Conservation (phyloP, 1,140 invertebrate genomes). For the Drosophila varians region DNA sequence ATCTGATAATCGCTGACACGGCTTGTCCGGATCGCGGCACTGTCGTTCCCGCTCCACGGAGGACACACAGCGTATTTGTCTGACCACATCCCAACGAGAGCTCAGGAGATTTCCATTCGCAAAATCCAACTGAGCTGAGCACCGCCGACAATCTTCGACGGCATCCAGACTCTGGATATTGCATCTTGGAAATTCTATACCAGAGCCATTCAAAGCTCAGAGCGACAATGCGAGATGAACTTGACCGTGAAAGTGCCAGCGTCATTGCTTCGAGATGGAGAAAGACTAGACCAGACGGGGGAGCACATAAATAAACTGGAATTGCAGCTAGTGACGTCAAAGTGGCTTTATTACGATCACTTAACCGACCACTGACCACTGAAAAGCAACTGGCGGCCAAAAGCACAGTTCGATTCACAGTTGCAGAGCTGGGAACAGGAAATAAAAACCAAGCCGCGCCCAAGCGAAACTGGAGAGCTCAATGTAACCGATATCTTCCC, state of each 20-base stretch:
- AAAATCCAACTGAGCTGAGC: conserved; percentile 54
- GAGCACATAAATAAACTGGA: conserved; percentile 42
- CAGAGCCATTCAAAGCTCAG: not conserved
- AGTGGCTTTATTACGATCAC: conserved; percentile 61
- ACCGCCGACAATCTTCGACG: conserved; percentile 17
- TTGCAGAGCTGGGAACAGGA: conserved; percentile 65
- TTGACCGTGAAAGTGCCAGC: conserved; percentile 78
- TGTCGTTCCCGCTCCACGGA: conserved; percentile 49
- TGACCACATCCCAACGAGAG: conserved; percentile 47
- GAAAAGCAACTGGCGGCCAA: conserved; percentile 10
- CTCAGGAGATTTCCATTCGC: conserved; percentile 43
- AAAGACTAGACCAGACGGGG: conserved; percentile 7
- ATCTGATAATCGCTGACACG: conserved; percentile 42
- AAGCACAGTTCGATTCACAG: conserved; percentile 63
- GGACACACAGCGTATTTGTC: conserved; percentile 46
- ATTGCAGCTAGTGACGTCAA: conserved; percentile 72
- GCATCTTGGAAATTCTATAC: conserved; percentile 58
- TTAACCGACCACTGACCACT: conserved; percentile 23
- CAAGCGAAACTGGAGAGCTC: conserved; percentile 31
- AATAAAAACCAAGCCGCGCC: conserved; percentile 45
- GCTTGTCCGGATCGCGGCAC: conserved; percentile 36
- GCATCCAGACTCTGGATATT: conserved; percentile 19
- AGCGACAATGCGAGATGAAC: conserved; percentile 63
- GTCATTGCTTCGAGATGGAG: conserved; percentile 30
- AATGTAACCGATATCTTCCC: conserved; percentile 32